Base-by-base conservation (phyloP, 2,797 vertebrate species). In the Acanthurus tractus region DNA sequence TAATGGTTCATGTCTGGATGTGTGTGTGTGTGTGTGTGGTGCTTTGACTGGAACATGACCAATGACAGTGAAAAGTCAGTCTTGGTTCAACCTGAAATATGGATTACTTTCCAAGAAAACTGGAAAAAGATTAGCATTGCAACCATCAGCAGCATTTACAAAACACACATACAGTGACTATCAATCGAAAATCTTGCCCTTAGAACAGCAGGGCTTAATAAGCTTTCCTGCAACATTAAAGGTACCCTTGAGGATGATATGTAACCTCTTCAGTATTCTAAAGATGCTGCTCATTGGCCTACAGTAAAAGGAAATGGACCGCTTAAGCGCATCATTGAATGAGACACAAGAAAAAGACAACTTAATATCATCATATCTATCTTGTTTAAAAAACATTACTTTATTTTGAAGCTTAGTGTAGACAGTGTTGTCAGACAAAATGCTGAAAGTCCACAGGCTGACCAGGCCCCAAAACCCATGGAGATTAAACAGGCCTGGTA, bases 91-190 rank as follows among this genome's bases (percentile, higher is more conserved):
- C 38, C 23, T 20, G 42, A 25, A 58, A 58, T 52, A 52, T 59
- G 18, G 6, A 71, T 48, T 42, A 44, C 48, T 73, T 63, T 70
- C 61, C 84, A 70, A 8, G 29, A 34, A 34, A 34, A 34, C 6
- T 34, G 29, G 29, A 34, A 34, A 34, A 7, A 34, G 29, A 34
- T 34, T 34, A 34, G 29, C 29, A 34, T 34, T 34, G 59, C 20
- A 70, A 25, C 70, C 69, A 74, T 87, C 74, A 85, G 70, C 65
- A 79, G 83, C 62, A 82, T 81, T 83, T 81, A 78, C 72, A 78
- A 40, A 62, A 84, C 44, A 70, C 67, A 62, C 4, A 11, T 9
- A 46, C 52, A 71, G 57, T 34, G 49, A 50, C 50, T 81, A 74
- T 58, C 70, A 65, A 20, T 20, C 63, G 10, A 58, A 29, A 57